phyloP scores from a whole-genome alignment of 2,113 vertebrate species.

The Echinops telfairi region DNA sequence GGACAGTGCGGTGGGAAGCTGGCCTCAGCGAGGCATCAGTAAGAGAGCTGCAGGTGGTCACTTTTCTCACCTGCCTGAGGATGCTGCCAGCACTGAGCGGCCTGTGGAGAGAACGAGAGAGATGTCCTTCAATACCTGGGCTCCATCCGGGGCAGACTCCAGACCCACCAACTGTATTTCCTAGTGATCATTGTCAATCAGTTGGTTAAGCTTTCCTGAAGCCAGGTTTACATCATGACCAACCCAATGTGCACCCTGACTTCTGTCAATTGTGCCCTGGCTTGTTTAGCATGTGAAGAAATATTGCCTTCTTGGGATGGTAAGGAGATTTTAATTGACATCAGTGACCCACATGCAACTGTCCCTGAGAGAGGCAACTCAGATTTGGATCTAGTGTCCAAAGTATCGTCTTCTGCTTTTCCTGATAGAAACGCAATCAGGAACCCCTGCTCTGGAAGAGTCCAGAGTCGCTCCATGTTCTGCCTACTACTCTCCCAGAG shows the following conservation, averaged over 20 bases:
- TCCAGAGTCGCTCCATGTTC: not conserved
- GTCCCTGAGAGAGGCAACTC: not conserved
- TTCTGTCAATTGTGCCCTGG: not conserved
- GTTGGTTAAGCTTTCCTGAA: not conserved
- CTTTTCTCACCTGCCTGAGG: not conserved
- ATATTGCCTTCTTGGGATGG: not conserved
- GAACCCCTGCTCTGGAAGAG: not conserved
- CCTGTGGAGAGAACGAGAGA: not conserved
- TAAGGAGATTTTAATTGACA: not conserved
- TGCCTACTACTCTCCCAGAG: not conserved
- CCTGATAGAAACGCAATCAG: not conserved
- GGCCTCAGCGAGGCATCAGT: not conserved
- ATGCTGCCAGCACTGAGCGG: not conserved
- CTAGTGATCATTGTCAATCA: not conserved
- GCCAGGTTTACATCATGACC: not conserved
- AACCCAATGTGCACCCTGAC: not conserved
- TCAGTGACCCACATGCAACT: not conserved
- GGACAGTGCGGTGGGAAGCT: no score
- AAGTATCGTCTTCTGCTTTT: not conserved
- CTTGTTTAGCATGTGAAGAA: not conserved
- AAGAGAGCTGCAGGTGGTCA: no score
- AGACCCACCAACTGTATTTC: not conserved
- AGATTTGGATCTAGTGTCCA: not conserved
- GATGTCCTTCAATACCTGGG: not conserved
- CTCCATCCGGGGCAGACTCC: not conserved